phyloP scores from a whole-genome alignment of 2,797 vertebrate species.

The Tauraco hartlaubi region DNA sequence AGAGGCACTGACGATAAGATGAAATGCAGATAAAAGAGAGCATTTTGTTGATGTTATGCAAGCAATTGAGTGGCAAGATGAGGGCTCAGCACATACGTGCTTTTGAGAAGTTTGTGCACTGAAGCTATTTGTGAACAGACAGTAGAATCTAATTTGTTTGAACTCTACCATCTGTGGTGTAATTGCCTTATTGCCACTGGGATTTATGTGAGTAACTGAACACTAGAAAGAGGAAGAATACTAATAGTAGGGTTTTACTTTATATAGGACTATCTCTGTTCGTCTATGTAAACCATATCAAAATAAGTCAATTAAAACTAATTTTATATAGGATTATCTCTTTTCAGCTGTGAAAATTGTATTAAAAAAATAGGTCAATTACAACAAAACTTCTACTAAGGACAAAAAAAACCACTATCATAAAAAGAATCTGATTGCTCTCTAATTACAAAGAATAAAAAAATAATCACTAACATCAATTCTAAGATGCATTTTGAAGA shows the following conservation, averaged over 20 bases:
- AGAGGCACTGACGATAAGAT: neutral
- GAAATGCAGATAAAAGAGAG: neutral
- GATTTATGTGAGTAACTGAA: constrained; percentile 78
- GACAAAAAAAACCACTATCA: neutral
- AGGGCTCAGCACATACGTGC: neutral
- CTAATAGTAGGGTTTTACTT: constrained; percentile 69
- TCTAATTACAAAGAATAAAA: constrained; percentile 39
- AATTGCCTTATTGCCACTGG: constrained; percentile 77
- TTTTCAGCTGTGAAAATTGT: constrained; percentile 41
- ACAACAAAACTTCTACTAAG: neutral
- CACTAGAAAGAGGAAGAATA: constrained; percentile 60
- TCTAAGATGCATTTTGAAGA: constrained; percentile 33
- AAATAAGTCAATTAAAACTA: constrained; percentile 10
- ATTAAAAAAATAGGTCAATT: constrained; percentile 29
- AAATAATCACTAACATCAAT: neutral
- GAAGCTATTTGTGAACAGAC: constrained; percentile 64
- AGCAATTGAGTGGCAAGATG: neutral
- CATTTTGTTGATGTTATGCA: constrained; percentile 10
- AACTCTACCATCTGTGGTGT: constrained; percentile 77
- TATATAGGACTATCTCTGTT: constrained; percentile 34
- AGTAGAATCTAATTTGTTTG: constrained; percentile 75
- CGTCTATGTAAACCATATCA: constrained; percentile 14
- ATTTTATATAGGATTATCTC: constrained; percentile 45
- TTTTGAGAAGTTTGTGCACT: constrained; percentile 49
- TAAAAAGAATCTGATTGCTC: constrained; percentile 37